A percentile compares a stretch with the other conserved stretches of the same genome.
Evolutionary conservation across 2,888 invertebrate genomes (phyloP).

Genomic region (Athetis lepigone): DNA sequence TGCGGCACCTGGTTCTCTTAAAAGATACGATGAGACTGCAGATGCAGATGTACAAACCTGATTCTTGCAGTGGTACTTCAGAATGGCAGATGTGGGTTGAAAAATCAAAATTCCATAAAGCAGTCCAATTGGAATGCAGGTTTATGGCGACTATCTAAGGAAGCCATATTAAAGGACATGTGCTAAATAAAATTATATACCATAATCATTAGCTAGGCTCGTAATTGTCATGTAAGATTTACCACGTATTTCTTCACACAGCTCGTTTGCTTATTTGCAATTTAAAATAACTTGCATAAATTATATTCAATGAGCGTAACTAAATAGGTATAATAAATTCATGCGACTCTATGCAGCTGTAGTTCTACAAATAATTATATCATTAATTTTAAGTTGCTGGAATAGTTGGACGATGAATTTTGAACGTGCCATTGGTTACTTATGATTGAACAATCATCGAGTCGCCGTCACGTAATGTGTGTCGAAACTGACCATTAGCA

Average conservation of each 20-base stretch:
- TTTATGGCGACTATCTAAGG: constrained; percentile 49
- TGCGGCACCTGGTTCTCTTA: background rate
- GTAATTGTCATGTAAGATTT: constrained; percentile 69
- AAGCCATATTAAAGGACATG: constrained; percentile 62
- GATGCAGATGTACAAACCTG: constrained; percentile 11
- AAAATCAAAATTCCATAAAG: constrained; percentile 1
- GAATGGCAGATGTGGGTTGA: background rate
- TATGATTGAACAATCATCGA: constrained; percentile 66
- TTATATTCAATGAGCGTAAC: constrained; percentile 58
- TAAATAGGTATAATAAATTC: constrained; percentile 55
- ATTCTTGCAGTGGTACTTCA: constrained; percentile 1
- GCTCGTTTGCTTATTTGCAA: constrained; percentile 68
- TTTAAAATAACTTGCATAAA: constrained; percentile 66
- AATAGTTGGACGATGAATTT: constrained; percentile 49
- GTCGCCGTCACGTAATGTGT: constrained; percentile 68
- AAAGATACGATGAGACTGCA: background rate
- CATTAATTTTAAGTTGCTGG: constrained; percentile 51
- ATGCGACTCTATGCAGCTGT: constrained; percentile 39
- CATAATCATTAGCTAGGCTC: constrained; percentile 44
- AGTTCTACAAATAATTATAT: constrained; percentile 49
- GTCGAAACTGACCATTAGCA: constrained; percentile 71
- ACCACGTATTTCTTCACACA: constrained; percentile 62
- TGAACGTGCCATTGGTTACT: constrained; percentile 64
- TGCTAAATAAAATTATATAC: constrained; percentile 67
- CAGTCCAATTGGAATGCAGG: background rate